Percentiles rank a stretch among this genome's conserved stretches.
Evolutionary conservation across 1,140 invertebrate species (phyloP).

Genomic region (Ooceraea biroi): DNA sequence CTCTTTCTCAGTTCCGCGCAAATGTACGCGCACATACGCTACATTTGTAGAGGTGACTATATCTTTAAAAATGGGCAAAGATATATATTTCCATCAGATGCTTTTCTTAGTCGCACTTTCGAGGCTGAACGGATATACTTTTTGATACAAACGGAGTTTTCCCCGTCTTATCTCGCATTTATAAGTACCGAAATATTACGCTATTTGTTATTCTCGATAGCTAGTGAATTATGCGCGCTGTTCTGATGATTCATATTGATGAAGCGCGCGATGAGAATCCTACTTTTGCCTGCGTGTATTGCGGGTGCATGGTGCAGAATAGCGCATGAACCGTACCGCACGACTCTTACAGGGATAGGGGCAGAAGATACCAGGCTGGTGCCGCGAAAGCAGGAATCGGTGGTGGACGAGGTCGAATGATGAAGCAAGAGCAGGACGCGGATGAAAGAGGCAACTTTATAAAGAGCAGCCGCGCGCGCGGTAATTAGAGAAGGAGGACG

Average conservation of each 20-base stretch:
- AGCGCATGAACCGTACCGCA: slow-evolving; percentile 66
- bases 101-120: background rate
- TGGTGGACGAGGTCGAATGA: background rate
- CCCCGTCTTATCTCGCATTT: background rate
- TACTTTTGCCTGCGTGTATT: slow-evolving; percentile 8
- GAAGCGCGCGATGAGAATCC: background rate
- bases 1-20: slow-evolving; percentile 12
- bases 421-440: slow-evolving; percentile 14
- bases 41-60: slow-evolving; percentile 17
- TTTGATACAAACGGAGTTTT: background rate
- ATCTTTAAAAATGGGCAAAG: slow-evolving; percentile 27
- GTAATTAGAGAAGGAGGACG: slow-evolving; percentile 53
- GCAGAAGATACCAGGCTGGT: slow-evolving; percentile 28
- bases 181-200: slow-evolving; percentile 27
- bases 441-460: slow-evolving; percentile 2
- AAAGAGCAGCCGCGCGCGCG: slow-evolving; percentile 28
- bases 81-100: background rate
- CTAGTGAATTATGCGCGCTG: slow-evolving; percentile 7
- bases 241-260: background rate
- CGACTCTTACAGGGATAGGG: too few species aligned
- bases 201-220: slow-evolving; percentile 7
- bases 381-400: slow-evolving; percentile 36
- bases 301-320: slow-evolving; percentile 82
- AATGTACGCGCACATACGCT: background rate
- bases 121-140: slow-evolving; percentile 1